Evolutionary conservation across 2,888 invertebrate genomes (phyloP), one percentile per base, ranked within the genome.

Genomic region (Leucophora obtusa): DNA sequence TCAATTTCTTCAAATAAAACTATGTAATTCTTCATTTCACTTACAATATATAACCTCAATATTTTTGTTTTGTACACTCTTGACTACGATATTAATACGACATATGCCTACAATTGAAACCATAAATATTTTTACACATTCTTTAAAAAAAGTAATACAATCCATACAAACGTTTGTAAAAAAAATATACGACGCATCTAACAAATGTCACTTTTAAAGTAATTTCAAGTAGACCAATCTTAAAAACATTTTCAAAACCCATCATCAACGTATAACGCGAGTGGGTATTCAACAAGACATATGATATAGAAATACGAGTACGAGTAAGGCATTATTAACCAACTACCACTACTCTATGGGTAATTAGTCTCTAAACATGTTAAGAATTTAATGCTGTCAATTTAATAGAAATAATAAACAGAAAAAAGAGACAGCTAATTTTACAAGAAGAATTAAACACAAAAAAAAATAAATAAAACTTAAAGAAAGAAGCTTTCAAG

Each of bases 121-220:
- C 75, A 76, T 80, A 79, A 79, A 80, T 80, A 72, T 80, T 80
- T 76, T 80, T 75, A 79, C 66, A 71, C 58, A 75, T 79, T 75
- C 71, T 62, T 14, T 5, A 38, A 38, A 38, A 38, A 38, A 38
- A 38, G 11, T 11, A 38, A 38, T 14, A 38, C 11, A 38, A 38
- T 10, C 2, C 38, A 11, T 1, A 38, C 38, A 11, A 14, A 38
- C 38, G 1, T 11, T 38, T 14, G 14, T 38, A 38, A 10, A 3
- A 7, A 35, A 58, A 9, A 28, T 53, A 15, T 15, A 65, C 50
- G 60, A 28, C 54, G 35, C 66, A 60, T 66, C 60, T 65, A 72
- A 54, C 50, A 80, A 68, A 75, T 72, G 72, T 59, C 72, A 80
- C 28, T 71, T 76, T 38, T 58, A 17, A 51, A 72, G 69, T 59